These are phyloP conservation scores for Cercopithecus mona DNA, from an alignment of 2,113 vertebrate species.

Conservation along the genomic window DNA sequence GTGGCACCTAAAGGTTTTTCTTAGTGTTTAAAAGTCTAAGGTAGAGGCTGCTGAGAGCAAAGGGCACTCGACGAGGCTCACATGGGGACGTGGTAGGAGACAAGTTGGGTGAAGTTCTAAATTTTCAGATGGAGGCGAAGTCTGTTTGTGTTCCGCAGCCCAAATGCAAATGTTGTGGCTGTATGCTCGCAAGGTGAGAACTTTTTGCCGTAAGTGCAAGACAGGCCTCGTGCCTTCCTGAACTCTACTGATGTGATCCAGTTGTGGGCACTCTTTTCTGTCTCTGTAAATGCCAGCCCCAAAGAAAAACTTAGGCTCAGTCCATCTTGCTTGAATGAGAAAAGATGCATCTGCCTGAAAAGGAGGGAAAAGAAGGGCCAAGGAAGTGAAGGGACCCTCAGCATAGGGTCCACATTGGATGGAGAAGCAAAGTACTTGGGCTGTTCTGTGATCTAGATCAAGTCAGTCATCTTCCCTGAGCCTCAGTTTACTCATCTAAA, in stretches of 20 bases:
- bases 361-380: neutral
- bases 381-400: neutral
- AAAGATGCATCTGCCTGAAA: neutral
- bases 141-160: neutral
- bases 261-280: neutral
- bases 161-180: conserved; percentile 10
- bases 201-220: conserved; percentile 33
- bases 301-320: neutral
- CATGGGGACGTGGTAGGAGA: fast-evolving
- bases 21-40: neutral
- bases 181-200: neutral
- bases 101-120: neutral
- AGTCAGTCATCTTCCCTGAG: neutral
- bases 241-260: neutral
- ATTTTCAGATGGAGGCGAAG: neutral
- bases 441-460: neutral
- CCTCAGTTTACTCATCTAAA: neutral
- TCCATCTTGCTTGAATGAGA: neutral
- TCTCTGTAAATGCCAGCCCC: neutral
- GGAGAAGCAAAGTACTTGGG: neutral
- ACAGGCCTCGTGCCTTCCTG: neutral
- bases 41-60: neutral
- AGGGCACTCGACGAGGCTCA: neutral
- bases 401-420: too few relatives aligned
- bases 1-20: neutral